Evolutionary conservation across 2,888 invertebrate species (phyloP).

Genomic region (Entomobrya multifasciata): DNA sequence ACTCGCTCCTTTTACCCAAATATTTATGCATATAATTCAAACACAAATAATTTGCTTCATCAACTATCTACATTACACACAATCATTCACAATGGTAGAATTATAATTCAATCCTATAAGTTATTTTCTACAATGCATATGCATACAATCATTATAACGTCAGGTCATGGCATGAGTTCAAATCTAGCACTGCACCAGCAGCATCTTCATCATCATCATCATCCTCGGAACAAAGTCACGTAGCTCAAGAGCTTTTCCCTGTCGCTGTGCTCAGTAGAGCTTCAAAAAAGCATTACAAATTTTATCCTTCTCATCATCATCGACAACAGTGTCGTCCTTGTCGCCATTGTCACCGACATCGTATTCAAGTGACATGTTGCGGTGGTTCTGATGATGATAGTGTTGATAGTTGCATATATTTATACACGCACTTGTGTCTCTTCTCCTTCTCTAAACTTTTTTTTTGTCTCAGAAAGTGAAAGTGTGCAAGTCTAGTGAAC

Average conservation of each 20-base stretch:
- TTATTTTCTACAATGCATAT: no score
- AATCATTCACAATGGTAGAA: no score
- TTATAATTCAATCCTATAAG: no score
- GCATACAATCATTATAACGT: background rate
- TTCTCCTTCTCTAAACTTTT: background rate
- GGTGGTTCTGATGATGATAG: background rate
- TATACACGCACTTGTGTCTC: no score
- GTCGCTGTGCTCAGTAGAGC: background rate
- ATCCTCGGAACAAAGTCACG: background rate
- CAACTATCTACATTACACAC: no score
- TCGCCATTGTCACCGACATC: slow-evolving; percentile 4
- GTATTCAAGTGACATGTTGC: background rate
- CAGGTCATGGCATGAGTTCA: background rate
- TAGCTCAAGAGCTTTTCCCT: slow-evolving; percentile 7
- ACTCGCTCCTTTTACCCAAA: no score
- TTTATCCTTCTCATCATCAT: slow-evolving; percentile 37
- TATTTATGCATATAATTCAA: no score
- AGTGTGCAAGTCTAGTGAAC: background rate
- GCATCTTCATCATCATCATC: background rate
- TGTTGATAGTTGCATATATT: background rate
- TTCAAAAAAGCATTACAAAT: background rate
- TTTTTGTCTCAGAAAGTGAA: background rate
- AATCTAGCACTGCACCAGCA: background rate
- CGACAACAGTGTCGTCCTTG: background rate
- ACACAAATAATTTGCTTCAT: no score